Percentiles rank a stretch among this genome's conserved stretches.
These are phyloP conservation scores for Pimpla rufipes DNA, from an alignment of 2,888 invertebrate genomes.

Conservation along the genomic window DNA sequence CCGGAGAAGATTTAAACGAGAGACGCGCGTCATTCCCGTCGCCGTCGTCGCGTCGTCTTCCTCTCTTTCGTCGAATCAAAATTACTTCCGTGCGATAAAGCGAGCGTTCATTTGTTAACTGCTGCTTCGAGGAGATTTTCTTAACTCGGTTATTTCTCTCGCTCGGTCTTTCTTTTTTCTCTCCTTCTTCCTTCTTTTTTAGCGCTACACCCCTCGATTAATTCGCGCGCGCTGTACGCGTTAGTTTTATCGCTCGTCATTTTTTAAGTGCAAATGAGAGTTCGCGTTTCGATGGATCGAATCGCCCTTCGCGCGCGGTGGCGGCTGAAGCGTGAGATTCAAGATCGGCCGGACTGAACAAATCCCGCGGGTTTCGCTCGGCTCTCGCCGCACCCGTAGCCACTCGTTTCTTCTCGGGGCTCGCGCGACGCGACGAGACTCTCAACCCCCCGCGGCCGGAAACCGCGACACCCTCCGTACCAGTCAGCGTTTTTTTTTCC, in stretches of 20 bases:
- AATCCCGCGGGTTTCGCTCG: conserved; percentile 16
- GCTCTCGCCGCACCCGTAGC: conserved; percentile 48
- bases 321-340: conserved; percentile 43
- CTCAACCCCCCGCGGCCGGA: conserved; percentile 4
- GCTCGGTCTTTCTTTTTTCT: conserved; percentile 48
- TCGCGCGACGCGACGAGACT: conserved; percentile 28
- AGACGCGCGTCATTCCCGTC: conserved; percentile 48
- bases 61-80: conserved; percentile 79
- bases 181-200: conserved; percentile 53
- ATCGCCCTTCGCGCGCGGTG: no score
- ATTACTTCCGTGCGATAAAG: conserved; percentile 84
- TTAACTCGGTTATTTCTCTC: conserved; percentile 60
- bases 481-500: conserved; percentile 72
- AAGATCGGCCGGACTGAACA: conserved; percentile 49
- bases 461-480: conserved; percentile 59
- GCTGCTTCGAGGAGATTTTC: conserved; percentile 72
- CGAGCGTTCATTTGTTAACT: conserved; percentile 83
- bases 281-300: conserved; percentile 74
- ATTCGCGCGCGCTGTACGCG: conserved; percentile 73
- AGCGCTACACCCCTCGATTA: conserved; percentile 60
- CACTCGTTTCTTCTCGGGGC: conserved; percentile 26
- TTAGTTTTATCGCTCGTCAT: conserved; percentile 85
- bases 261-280: conserved; percentile 85
- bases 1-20: conserved; percentile 81
- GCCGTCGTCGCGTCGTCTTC: conserved; percentile 1